Percentiles rank a stretch among this genome's conserved stretches.
Conservation (phyloP, 2,113 vertebrate species). For the Pleuronectes platessa region DNA sequence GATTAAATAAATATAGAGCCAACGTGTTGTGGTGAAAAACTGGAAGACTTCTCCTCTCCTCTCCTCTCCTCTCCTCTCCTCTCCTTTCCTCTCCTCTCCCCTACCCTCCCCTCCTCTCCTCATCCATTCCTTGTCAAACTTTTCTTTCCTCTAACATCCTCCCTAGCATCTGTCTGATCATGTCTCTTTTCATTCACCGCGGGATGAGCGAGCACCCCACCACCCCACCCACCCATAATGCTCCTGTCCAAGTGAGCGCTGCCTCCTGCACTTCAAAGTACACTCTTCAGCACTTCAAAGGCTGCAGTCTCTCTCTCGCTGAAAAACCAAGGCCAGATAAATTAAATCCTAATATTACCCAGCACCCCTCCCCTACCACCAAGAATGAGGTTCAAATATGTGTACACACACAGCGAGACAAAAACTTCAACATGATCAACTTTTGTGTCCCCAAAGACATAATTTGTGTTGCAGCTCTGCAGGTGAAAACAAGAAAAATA, state of each 20-base stretch:
- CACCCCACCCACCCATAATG: conserved; percentile 52
- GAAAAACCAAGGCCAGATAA: conserved; percentile 58
- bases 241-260: conserved; percentile 48
- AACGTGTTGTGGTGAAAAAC: background rate
- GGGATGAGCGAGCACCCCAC: conserved; percentile 51
- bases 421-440: conserved; percentile 33
- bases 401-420: conserved; percentile 10
- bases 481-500: background rate
- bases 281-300: conserved; percentile 68
- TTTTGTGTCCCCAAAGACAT: conserved; percentile 18
- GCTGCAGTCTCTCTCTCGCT: conserved; percentile 35
- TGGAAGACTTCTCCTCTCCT: background rate
- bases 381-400: conserved; percentile 35
- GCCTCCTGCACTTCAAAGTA: conserved; percentile 71
- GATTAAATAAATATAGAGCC: background rate
- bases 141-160: conserved; percentile 22
- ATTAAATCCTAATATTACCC: conserved; percentile 60
- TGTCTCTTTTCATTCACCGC: conserved; percentile 46
- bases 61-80: too few relatives aligned
- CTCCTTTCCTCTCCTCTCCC: background rate
- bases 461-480: conserved; percentile 8
- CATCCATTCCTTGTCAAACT: conserved; percentile 36
- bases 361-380: conserved; percentile 20
- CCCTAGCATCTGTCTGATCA: conserved; percentile 54
- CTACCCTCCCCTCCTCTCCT: background rate